Evolutionary conservation across 2,888 invertebrate genomes (phyloP).

Genomic region (Apodemia duryi): DNA sequence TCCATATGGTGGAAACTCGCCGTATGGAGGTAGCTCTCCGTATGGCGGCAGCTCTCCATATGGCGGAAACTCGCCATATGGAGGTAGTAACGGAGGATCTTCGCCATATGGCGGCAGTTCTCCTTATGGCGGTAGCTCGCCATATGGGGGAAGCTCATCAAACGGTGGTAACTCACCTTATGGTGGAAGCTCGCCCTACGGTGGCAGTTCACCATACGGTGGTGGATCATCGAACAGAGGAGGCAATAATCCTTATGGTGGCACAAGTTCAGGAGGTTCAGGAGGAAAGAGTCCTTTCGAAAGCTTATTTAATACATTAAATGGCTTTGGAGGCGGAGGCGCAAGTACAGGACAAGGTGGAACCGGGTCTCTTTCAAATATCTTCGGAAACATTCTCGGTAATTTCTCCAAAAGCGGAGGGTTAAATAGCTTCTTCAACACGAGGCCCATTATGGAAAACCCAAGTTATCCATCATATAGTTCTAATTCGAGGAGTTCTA

Average conservation of each 20-base stretch:
- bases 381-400: slow-evolving; percentile 61
- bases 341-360: slow-evolving; percentile 30
- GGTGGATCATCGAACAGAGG: slow-evolving; percentile 39
- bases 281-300: slow-evolving; percentile 32
- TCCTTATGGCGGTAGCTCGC: slow-evolving; percentile 33
- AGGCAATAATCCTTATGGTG: slow-evolving; percentile 38
- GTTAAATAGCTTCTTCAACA: slow-evolving; percentile 56
- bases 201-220: slow-evolving; percentile 39
- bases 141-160: slow-evolving; percentile 37
- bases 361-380: slow-evolving; percentile 47
- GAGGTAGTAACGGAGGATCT: slow-evolving; percentile 20
- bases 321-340: slow-evolving; percentile 29
- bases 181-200: slow-evolving; percentile 37
- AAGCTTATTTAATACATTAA: slow-evolving; percentile 30
- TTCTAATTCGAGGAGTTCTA: slow-evolving; percentile 61
- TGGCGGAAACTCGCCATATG: slow-evolving; percentile 35
- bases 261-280: slow-evolving; percentile 28
- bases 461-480: slow-evolving; percentile 62
- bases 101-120: slow-evolving; percentile 35
- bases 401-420: slow-evolving; percentile 58
- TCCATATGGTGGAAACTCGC: not conserved
- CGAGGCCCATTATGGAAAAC: slow-evolving; percentile 68
- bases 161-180: slow-evolving; percentile 39
- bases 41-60: slow-evolving; percentile 21
- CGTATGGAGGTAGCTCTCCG: slow-evolving; percentile 27